Conservation (phyloP, 2,113 vertebrate genomes). For the Pogona vitticeps region DNA sequence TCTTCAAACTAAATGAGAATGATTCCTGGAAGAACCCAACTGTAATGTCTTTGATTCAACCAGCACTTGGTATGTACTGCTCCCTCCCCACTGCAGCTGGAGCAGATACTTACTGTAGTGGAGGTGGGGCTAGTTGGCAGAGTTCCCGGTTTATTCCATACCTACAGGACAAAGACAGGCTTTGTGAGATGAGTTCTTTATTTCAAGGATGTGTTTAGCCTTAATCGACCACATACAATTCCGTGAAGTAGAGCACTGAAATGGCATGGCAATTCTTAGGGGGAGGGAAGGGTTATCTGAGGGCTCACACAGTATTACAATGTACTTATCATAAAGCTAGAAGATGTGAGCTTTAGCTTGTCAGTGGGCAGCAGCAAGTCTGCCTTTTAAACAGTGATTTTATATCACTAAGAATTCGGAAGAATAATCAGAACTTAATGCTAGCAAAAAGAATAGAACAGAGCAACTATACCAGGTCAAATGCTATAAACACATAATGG, state of each 20-base stretch:
- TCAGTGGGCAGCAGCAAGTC: neutral
- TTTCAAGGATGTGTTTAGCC: constrained; percentile 53
- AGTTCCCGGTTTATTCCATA: constrained; percentile 79
- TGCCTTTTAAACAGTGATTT: neutral
- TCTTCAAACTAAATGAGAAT: constrained; percentile 44
- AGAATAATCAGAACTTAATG: neutral
- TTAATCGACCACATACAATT: constrained; percentile 62
- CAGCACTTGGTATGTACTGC: constrained; percentile 29
- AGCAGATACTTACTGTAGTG: constrained; percentile 74
- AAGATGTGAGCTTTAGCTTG: neutral
- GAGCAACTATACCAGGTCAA: neutral
- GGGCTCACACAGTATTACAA: neutral
- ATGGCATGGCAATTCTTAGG: constrained; percentile 58
- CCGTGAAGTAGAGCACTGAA: constrained; percentile 31
- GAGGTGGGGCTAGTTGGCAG: constrained; percentile 77
- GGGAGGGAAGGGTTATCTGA: constrained; percentile 42
- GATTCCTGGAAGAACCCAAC: constrained; percentile 31
- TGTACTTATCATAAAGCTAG: neutral
- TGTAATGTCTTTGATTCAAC: constrained; percentile 50
- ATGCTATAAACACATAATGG: neutral
- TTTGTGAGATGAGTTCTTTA: constrained; percentile 56
- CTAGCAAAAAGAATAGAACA: neutral
- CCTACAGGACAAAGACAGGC: constrained; percentile 71
- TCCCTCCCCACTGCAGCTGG: constrained; percentile 39
- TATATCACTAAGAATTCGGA: neutral